Percentiles rank a stretch among this genome's conserved stretches.
Evolutionary conservation across 2,113 vertebrate species (phyloP).

Genomic region (Tenebrosternarchus preto): DNA sequence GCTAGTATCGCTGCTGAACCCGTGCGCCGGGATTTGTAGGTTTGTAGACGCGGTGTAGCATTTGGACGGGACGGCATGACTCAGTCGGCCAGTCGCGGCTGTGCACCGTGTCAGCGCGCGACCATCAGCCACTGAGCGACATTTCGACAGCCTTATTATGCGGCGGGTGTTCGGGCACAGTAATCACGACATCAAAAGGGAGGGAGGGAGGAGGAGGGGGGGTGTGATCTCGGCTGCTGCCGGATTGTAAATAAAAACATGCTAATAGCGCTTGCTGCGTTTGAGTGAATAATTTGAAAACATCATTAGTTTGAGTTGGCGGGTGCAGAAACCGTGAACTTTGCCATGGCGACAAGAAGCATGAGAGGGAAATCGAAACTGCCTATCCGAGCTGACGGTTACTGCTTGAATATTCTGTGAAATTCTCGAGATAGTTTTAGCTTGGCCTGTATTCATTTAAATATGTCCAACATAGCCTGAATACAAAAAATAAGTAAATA

Average conservation of each 20-base stretch:
- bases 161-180: conserved; percentile 4
- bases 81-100: conserved; percentile 10
- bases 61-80: conserved; percentile 9
- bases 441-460: too few relatives aligned
- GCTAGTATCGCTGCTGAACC: too few relatives aligned
- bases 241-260: conserved; percentile 51
- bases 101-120: conserved; percentile 23
- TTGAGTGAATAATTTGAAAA: conserved; percentile 40
- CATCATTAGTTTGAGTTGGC: conserved; percentile 36
- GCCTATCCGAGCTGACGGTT: neutral
- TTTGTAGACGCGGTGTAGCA: neutral
- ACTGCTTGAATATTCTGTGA: too few relatives aligned
- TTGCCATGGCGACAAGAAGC: neutral
- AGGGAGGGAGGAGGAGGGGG: conserved; percentile 1
- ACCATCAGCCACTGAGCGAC: conserved; percentile 7
- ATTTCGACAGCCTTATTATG: conserved; percentile 4
- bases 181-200: conserved; percentile 45
- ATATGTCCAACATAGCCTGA: too few relatives aligned
- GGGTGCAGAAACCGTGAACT: conserved; percentile 10
- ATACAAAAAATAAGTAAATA: too few relatives aligned
- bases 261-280: conserved; percentile 37
- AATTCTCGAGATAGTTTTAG: too few relatives aligned
- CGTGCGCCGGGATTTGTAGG: neutral
- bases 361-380: neutral
- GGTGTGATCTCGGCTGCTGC: neutral